A percentile compares a stretch with the other conserved stretches of the same genome.
phyloP scores from a whole-genome alignment of 2,797 vertebrate species.

The Cyclura pinguis region DNA sequence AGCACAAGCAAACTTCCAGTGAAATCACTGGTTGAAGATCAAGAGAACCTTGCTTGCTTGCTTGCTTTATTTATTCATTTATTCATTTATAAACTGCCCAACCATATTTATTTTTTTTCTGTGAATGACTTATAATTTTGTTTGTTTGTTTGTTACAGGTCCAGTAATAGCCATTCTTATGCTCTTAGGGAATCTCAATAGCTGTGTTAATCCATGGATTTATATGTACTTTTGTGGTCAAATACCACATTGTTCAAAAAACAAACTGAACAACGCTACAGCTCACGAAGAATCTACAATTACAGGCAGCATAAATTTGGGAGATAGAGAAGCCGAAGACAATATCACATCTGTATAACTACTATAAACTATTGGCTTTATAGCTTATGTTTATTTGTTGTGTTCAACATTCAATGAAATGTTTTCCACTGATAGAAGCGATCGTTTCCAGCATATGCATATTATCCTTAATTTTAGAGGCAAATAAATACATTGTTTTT shows the following conservation, averaged over 20 bases:
- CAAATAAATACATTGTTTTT: neutral
- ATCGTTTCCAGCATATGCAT: slow-evolving; percentile 2
- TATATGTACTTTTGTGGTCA: slow-evolving; percentile 85
- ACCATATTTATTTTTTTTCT: slow-evolving; percentile 13
- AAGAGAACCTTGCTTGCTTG: neutral
- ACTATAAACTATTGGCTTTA: slow-evolving; percentile 10
- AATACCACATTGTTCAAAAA: slow-evolving; percentile 70
- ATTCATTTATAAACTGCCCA: too few species aligned
- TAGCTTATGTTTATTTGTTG: neutral
- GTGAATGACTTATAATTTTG: slow-evolving; percentile 33
- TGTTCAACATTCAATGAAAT: neutral
- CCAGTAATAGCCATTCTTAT: slow-evolving; percentile 86
- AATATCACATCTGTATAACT: slow-evolving; percentile 60
- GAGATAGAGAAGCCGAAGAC: slow-evolving; percentile 71
- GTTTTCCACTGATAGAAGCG: slow-evolving; percentile 39
- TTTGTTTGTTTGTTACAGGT: slow-evolving; percentile 72
- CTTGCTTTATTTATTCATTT: too few species aligned
- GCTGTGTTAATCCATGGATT: slow-evolving; percentile 89
- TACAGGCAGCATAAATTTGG: slow-evolving; percentile 69
- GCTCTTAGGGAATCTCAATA: slow-evolving; percentile 88
- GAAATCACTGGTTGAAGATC: neutral
- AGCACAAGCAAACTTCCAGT: neutral
- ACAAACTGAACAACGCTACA: slow-evolving; percentile 51
- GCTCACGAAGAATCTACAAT: slow-evolving; percentile 66
- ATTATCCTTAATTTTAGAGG: slow-evolving; percentile 47